These are phyloP conservation scores for Phthorimaea operculella DNA, from an alignment of 1,140 invertebrate genomes.

Conservation along the genomic window DNA sequence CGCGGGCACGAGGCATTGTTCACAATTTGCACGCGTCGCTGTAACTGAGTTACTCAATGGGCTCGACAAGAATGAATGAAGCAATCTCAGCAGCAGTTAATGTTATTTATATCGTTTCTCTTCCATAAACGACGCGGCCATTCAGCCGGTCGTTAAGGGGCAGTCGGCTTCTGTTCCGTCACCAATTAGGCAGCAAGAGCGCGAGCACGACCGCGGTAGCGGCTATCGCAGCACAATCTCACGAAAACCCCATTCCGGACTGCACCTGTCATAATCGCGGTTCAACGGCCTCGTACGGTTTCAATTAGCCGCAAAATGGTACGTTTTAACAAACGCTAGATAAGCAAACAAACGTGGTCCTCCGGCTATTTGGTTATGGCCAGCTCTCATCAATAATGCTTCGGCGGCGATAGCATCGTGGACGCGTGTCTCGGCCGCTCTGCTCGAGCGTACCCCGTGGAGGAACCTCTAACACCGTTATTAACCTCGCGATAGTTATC, in stretches of 20 bases:
- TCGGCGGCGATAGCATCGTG: slow-evolving; percentile 55
- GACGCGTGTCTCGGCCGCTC: slow-evolving; percentile 50
- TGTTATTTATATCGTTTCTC: slow-evolving; percentile 54
- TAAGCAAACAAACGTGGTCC: slow-evolving; percentile 60
- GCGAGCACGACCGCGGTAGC: slow-evolving; percentile 29
- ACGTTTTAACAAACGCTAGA: slow-evolving; percentile 47
- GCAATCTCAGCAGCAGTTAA: slow-evolving; percentile 51
- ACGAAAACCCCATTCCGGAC: slow-evolving; percentile 56
- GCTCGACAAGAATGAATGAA: slow-evolving; percentile 60
- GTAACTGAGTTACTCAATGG: slow-evolving; percentile 51
- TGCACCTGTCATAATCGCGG: slow-evolving; percentile 59
- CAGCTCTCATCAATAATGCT: slow-evolving; percentile 60
- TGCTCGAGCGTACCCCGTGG: slow-evolving; percentile 20
- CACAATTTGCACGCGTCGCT: slow-evolving; percentile 39
- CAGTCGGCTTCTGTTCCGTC: slow-evolving; percentile 48
- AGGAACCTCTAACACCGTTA: slow-evolving; percentile 60
- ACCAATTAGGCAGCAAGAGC: slow-evolving; percentile 38
- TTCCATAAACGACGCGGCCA: slow-evolving; percentile 49
- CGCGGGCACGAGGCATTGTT: slow-evolving; percentile 40
- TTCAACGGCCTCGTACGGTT: slow-evolving; percentile 35
- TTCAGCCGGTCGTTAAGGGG: slow-evolving; percentile 39
- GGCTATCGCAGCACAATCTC: slow-evolving; percentile 53
- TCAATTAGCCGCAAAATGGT: slow-evolving; percentile 51
- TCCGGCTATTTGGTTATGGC: slow-evolving; percentile 57
- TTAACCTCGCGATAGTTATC: slow-evolving; percentile 62